Percentiles rank a stretch among this genome's conserved stretches.
phyloP scores from a whole-genome alignment of 2,888 invertebrate species.

The Nesidiocoris tenuis region DNA sequence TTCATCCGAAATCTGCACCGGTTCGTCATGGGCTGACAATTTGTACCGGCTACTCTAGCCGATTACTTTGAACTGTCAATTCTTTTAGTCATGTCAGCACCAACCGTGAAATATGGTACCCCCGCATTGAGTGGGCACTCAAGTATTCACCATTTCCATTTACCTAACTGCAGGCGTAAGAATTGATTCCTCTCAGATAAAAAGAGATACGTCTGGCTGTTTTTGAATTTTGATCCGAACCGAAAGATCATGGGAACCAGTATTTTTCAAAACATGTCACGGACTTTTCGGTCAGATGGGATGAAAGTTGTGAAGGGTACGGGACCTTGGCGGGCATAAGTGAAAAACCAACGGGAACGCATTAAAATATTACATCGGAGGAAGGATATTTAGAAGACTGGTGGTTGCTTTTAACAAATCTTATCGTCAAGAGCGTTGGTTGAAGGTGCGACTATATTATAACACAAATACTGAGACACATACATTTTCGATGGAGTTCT shows the following conservation, averaged over 20 bases:
- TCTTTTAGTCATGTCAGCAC: too few relatives aligned
- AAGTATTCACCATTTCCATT: too few relatives aligned
- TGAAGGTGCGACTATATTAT: neutral
- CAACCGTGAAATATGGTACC: too few relatives aligned
- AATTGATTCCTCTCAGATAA: neutral
- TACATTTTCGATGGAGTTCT: neutral
- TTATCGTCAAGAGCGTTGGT: slow-evolving; percentile 1
- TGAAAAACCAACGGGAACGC: slow-evolving; percentile 4
- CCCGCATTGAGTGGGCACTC: too few relatives aligned
- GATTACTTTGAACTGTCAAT: too few relatives aligned
- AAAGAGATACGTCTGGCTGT: neutral
- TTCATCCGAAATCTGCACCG: too few relatives aligned
- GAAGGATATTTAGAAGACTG: slow-evolving; percentile 6
- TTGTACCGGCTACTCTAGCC: too few relatives aligned
- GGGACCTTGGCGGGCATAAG: neutral
- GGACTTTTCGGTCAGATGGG: neutral
- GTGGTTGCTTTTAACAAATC: slow-evolving; percentile 20
- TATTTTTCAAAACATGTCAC: neutral
- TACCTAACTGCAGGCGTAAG: neutral
- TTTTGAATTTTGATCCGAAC: neutral
- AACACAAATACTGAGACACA: neutral
- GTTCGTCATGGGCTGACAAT: too few relatives aligned
- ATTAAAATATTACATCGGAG: slow-evolving; percentile 19
- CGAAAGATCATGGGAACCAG: neutral
- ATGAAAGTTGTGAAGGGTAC: neutral